A percentile compares a stretch with the other conserved stretches of the same genome.
Conservation (phyloP, 2,888 invertebrate species). For the Encarsia formosa region DNA sequence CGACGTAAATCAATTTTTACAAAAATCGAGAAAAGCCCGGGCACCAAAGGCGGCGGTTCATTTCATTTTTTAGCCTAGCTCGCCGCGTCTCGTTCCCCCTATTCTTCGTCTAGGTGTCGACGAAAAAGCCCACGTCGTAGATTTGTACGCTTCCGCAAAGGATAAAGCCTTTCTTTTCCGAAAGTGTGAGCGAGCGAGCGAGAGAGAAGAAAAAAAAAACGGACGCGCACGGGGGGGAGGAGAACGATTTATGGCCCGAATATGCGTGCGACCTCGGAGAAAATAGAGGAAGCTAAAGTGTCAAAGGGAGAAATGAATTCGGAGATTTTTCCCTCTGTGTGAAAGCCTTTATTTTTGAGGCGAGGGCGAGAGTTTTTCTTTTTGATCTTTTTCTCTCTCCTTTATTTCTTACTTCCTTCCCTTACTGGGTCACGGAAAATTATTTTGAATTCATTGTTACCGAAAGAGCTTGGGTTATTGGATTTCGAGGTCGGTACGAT, state of each 20-base stretch:
- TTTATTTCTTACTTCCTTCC: not conserved
- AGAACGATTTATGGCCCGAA: slow-evolving; percentile 26
- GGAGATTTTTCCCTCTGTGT: slow-evolving; percentile 21
- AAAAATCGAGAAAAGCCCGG: too few relatives aligned
- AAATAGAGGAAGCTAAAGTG: slow-evolving; percentile 20
- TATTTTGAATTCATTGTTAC: slow-evolving; percentile 5
- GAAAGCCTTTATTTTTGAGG: too few relatives aligned
- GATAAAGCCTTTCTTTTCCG: slow-evolving; percentile 22
- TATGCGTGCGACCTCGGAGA: slow-evolving; percentile 23
- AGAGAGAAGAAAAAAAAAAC: not conserved
- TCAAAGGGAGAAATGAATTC: slow-evolving; percentile 28
- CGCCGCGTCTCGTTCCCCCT: slow-evolving; percentile 5
- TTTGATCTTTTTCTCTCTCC: not conserved
- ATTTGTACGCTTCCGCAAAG: slow-evolving; percentile 24
- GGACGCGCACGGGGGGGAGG: slow-evolving; percentile 8
- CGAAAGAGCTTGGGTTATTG: not conserved
- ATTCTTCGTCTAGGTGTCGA: slow-evolving; percentile 21
- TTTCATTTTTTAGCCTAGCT: slow-evolving; percentile 21
- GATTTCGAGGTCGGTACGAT: too few relatives aligned
- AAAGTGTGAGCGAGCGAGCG: not conserved
- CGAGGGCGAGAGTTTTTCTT: not conserved
- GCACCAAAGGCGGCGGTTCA: slow-evolving; percentile 12
- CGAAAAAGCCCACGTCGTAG: slow-evolving; percentile 23
- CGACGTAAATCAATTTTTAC: too few relatives aligned
- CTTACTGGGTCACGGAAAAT: not conserved